Base-by-base conservation (phyloP, 2,797 vertebrate genomes). In the Aldrovandia affinis region DNA sequence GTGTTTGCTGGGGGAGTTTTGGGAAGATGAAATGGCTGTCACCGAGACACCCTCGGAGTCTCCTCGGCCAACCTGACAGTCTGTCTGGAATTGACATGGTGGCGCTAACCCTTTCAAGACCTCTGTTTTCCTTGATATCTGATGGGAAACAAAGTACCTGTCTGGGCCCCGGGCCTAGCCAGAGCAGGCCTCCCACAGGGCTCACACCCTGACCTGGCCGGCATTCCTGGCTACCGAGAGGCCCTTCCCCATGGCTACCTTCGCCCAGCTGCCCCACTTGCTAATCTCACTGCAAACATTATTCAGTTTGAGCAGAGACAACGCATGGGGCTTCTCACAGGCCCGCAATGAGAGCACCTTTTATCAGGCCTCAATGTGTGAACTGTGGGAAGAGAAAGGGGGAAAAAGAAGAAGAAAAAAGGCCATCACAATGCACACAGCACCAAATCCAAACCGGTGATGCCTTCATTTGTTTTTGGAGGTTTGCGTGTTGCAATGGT, bases 271-370 rank as follows among this genome's bases (percentile, higher is more conserved):
- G 93, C 91, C 95, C 94, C 93, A 86, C 93, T 94, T 94, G 92
- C 95, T 97, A 97, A 98, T 97, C 97, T 96, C 96, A 96, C 87
- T 92, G 96, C 96, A 97, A 97, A 95, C 93, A 95, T 94, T 95
- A 92, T 95, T 95, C 93, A 96, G 94, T 93, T 95, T 96, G 96
- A 93, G 96, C 96, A 95, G 93, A 93, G 93, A 94, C 90, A 87
- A 89, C 87, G 90, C 89, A 87, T 79, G 85, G 86, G 87, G 80
- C 81, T 89, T 87, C 42, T 89, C 86, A 83, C n/a, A 83, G 86
- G 39, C 78, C 52, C 28, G 33, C 78, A 68, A 73, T 30, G 50
- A 18, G 57, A 73, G 63, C 33, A 81, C 78, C 78, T 81, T 39
- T 79, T 57, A 78, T 15, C 83, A 84, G 57, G 42, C 75, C 83